A percentile compares a stretch with the other conserved stretches of the same genome.
phyloP scores from a whole-genome alignment of 2,797 vertebrate species.

The Hoplostethus atlanticus region DNA sequence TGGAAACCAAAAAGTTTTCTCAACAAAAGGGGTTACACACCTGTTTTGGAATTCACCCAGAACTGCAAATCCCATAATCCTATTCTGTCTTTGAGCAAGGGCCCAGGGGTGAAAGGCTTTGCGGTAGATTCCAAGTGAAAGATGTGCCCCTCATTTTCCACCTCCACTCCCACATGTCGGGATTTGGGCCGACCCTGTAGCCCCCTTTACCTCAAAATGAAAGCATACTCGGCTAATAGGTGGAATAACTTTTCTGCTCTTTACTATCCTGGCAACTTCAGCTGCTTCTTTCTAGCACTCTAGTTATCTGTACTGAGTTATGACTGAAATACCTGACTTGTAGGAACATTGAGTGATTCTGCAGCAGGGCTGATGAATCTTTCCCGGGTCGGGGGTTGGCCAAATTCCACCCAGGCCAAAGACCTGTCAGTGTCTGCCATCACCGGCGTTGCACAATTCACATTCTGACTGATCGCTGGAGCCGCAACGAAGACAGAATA shows the following conservation, averaged over 20 bases:
- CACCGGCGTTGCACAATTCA: slow-evolving; percentile 66
- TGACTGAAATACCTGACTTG: slow-evolving; percentile 45
- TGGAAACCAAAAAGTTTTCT: slow-evolving; percentile 65
- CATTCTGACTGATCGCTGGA: slow-evolving; percentile 64
- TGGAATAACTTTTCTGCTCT: slow-evolving; percentile 4
- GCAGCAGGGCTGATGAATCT: slow-evolving; percentile 54
- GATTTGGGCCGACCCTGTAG: slow-evolving; percentile 33
- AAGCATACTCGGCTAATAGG: slow-evolving; percentile 15
- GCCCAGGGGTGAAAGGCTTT: slow-evolving; percentile 64
- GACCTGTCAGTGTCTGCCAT: slow-evolving; percentile 75
- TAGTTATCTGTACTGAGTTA: slow-evolving; percentile 54
- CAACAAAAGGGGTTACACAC: slow-evolving; percentile 70
- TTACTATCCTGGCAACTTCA: background rate
- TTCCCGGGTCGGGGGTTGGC: slow-evolving; percentile 38
- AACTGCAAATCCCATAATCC: slow-evolving; percentile 80
- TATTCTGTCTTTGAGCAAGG: slow-evolving; percentile 66
- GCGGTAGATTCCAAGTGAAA: slow-evolving; percentile 58
- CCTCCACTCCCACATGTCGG: slow-evolving; percentile 40
- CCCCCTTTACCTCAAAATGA: slow-evolving; percentile 36
- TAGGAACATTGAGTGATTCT: slow-evolving; percentile 50
- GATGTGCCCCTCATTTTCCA: slow-evolving; percentile 60
- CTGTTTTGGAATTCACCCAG: slow-evolving; percentile 76
- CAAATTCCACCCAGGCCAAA: slow-evolving; percentile 64
- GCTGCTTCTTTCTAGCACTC: background rate
- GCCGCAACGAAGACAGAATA: slow-evolving; percentile 52